Conservation (phyloP, 2,888 invertebrate genomes). For the Lepeophtheirus nordmannii region DNA sequence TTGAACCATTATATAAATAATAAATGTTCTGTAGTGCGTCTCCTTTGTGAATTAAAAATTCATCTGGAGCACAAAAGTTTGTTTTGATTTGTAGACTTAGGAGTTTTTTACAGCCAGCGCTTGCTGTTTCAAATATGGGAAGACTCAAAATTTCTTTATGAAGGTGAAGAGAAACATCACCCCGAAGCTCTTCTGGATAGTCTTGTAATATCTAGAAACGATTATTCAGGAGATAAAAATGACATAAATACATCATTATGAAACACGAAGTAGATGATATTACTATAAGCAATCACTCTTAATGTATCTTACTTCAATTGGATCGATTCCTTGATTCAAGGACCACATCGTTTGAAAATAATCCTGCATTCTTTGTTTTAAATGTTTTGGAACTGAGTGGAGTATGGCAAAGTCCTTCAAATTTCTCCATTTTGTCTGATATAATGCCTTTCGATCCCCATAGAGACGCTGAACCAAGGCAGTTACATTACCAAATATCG, state of each 20-base stretch:
- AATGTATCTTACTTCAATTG: slow-evolving; percentile 64
- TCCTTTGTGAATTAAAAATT: slow-evolving; percentile 81
- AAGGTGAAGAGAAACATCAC: slow-evolving; percentile 87
- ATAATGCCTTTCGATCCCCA: slow-evolving; percentile 64
- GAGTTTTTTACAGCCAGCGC: slow-evolving; percentile 82
- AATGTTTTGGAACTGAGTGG: slow-evolving; percentile 85
- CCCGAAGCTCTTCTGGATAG: slow-evolving; percentile 86
- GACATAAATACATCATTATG: background rate
- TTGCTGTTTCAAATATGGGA: slow-evolving; percentile 84
- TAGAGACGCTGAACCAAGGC: slow-evolving; percentile 95
- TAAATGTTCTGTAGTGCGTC: slow-evolving; percentile 85
- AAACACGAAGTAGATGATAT: background rate
- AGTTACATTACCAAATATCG: slow-evolving; percentile 92
- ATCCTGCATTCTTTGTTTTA: slow-evolving; percentile 89
- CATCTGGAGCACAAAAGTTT: slow-evolving; percentile 90
- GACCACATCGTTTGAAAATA: slow-evolving; percentile 98
- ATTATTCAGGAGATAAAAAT: no score
- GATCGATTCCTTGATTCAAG: slow-evolving; percentile 88
- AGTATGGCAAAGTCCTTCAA: slow-evolving; percentile 83
- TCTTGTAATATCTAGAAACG: slow-evolving; percentile 72
- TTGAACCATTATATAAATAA: slow-evolving; percentile 88
- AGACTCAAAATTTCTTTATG: slow-evolving; percentile 83
- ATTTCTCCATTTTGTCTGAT: slow-evolving; percentile 85
- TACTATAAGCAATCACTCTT: no score
- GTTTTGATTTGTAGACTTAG: slow-evolving; percentile 79